Conservation (phyloP, 2,113 vertebrate species). For the Picathartes gymnocephalus region DNA sequence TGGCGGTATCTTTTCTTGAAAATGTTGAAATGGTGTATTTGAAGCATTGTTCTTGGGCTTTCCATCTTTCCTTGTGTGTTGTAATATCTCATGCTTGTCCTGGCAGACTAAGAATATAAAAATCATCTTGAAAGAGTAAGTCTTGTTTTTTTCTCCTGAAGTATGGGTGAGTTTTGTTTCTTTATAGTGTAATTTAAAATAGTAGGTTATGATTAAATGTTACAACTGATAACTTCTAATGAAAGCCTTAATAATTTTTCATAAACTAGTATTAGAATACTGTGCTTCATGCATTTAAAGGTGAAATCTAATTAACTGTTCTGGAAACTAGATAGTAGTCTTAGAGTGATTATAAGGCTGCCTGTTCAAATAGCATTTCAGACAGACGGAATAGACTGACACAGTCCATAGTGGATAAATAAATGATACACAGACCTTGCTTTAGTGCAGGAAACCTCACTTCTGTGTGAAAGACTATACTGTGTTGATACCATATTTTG, state of each 20-base stretch:
- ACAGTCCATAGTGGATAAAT: neutral
- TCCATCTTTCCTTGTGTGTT: neutral
- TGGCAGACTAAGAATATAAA: neutral
- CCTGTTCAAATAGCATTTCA: neutral
- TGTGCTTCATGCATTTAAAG: neutral
- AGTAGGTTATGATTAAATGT: neutral
- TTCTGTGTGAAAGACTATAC: neutral
- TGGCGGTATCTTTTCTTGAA: neutral
- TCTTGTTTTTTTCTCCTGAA: neutral
- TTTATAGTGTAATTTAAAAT: neutral
- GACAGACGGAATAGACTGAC: neutral
- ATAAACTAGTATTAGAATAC: neutral
- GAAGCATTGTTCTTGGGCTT: neutral
- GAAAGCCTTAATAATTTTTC: neutral
- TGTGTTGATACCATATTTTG: neutral
- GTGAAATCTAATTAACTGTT: neutral
- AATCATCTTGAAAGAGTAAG: neutral
- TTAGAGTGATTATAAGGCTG: neutral
- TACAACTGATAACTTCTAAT: neutral
- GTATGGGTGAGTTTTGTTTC: neutral
- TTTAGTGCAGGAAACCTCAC: neutral
- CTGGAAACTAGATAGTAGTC: neutral
- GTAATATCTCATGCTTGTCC: neutral
- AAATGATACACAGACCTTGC: neutral
- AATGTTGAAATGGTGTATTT: neutral